Conservation (phyloP, 2,113 vertebrate species). For the Psephotus haematonotus region DNA sequence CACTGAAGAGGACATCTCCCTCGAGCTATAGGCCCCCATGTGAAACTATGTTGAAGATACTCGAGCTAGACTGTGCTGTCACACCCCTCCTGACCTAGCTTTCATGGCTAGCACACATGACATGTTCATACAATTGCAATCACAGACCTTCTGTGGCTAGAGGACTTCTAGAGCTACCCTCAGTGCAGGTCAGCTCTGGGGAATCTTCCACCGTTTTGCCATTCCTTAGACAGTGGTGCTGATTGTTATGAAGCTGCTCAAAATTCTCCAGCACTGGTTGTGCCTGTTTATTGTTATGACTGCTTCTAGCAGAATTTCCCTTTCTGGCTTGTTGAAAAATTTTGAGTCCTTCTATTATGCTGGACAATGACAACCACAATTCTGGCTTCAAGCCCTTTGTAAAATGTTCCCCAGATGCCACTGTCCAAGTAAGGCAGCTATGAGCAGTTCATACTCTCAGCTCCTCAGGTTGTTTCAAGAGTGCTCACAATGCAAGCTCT, state of each 20-base stretch:
- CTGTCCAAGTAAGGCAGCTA: not conserved
- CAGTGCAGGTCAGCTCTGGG: not conserved
- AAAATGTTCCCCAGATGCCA: not conserved
- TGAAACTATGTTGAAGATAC: not conserved
- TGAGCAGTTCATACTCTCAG: not conserved
- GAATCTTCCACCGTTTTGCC: not conserved
- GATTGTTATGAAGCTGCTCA: fast-evolving
- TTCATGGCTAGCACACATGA: not conserved
- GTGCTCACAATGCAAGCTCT: not conserved
- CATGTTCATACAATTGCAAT: not conserved
- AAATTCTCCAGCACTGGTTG: not conserved
- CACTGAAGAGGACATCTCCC: not conserved
- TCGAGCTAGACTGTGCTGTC: not conserved
- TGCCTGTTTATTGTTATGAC: not conserved
- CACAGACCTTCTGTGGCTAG: not conserved
- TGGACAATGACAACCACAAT: not conserved
- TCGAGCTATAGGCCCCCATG: not conserved
- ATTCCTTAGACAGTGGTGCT: not conserved
- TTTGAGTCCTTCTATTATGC: not conserved
- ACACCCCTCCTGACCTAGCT: not conserved
- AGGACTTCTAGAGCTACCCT: not conserved
- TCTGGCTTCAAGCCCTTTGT: not conserved
- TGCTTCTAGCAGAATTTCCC: not conserved
- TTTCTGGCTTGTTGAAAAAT: not conserved
- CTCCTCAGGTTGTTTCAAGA: not conserved